Conservation (phyloP, 2,113 vertebrate genomes). For the Irena cyanogastra region DNA sequence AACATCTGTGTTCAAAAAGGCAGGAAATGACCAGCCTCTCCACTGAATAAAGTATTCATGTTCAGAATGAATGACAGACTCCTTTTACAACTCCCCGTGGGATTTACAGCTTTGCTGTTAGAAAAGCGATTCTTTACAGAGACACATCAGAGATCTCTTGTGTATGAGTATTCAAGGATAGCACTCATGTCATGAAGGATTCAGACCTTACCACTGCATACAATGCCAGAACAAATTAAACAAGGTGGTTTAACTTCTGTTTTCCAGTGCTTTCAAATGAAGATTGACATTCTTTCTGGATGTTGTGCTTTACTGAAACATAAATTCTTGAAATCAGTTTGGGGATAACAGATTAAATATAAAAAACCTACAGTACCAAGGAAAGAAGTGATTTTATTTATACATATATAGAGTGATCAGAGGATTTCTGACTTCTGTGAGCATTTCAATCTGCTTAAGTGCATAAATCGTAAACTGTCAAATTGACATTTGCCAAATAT, state of each 20-base stretch:
- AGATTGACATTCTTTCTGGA: neutral
- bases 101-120: neutral
- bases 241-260: neutral
- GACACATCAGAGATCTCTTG: neutral
- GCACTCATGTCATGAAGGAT: neutral
- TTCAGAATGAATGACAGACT: neutral
- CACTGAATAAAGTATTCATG: neutral
- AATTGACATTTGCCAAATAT: neutral
- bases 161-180: neutral
- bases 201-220: neutral
- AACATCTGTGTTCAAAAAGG: neutral
- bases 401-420: neutral
- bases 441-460: neutral
- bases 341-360: neutral
- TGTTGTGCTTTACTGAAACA: neutral
- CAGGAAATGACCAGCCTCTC: neutral
- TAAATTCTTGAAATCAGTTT: neutral
- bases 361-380: neutral
- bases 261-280: neutral
- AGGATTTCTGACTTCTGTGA: neutral
- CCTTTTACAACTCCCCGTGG: neutral
- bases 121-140: neutral
- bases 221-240: neutral
- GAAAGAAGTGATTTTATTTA: neutral
- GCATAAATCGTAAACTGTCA: neutral